phyloP scores from a whole-genome alignment of 2,113 vertebrate species.

The Cyphomyrus discorhynchus region DNA sequence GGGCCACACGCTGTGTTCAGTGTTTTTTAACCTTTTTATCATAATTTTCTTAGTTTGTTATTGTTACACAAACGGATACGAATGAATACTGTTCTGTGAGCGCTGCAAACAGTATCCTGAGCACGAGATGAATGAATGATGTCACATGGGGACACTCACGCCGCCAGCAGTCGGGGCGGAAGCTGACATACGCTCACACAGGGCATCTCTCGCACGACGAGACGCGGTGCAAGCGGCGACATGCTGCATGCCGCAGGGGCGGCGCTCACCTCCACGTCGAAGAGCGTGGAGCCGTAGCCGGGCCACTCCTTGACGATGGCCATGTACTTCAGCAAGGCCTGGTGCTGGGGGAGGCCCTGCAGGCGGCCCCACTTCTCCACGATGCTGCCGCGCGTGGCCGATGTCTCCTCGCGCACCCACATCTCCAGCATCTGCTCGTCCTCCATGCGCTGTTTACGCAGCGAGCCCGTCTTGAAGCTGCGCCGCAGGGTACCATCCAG shows the following conservation, averaged over 20 bases:
- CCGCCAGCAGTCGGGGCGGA: too few relatives aligned
- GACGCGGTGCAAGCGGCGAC: too few relatives aligned
- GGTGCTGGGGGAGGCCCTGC: conserved; percentile 79
- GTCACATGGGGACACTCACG: too few relatives aligned
- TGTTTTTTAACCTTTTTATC: too few relatives aligned
- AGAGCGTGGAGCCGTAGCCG: conserved; percentile 84
- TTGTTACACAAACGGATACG: too few relatives aligned
- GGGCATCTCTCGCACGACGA: too few relatives aligned
- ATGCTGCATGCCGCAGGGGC: background rate
- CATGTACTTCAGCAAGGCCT: conserved; percentile 91
- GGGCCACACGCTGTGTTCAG: too few relatives aligned
- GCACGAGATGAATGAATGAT: too few relatives aligned
- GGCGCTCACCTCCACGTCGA: conserved; percentile 79
- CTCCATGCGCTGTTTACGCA: conserved; percentile 84
- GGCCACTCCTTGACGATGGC: conserved; percentile 82
- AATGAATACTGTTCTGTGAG: too few relatives aligned
- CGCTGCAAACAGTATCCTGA: too few relatives aligned
- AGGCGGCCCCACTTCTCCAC: conserved; percentile 83
- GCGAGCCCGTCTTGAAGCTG: conserved; percentile 79
- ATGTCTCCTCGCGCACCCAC: conserved; percentile 90
- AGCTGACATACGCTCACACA: too few relatives aligned
- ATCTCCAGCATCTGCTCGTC: conserved; percentile 91
- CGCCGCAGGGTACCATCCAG: conserved; percentile 79
- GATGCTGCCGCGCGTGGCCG: conserved; percentile 76
- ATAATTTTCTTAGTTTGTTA: too few relatives aligned